Percentiles rank a stretch among this genome's conserved stretches.
phyloP scores from a whole-genome alignment of 53 echinoderm and acorn worm genomes.

The Antedon mediterranea region DNA sequence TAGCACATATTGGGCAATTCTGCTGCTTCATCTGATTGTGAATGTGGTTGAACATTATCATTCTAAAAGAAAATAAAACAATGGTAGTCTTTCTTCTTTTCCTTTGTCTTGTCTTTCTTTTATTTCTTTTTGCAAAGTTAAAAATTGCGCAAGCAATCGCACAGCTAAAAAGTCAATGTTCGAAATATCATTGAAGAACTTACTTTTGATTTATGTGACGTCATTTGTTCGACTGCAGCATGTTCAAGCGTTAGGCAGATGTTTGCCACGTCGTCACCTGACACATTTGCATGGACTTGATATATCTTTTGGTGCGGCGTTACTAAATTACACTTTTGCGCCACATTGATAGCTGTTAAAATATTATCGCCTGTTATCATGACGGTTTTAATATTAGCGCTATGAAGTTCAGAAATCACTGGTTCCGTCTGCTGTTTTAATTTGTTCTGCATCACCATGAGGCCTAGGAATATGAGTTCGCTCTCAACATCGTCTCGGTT shows the following conservation, averaged over 20 bases:
- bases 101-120: no score
- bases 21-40: not conserved
- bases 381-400: constrained; percentile 58
- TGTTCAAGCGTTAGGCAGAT: not conserved
- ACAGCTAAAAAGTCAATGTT: no score
- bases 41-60: no score
- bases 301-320: constrained; percentile 18
- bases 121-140: no score
- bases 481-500: constrained; percentile 53
- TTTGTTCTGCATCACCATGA: constrained; percentile 71
- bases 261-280: constrained; percentile 26
- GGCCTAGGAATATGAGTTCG: constrained; percentile 56
- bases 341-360: constrained; percentile 58
- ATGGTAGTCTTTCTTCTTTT: no score
- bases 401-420: constrained; percentile 50
- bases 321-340: constrained; percentile 48
- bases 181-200: no score
- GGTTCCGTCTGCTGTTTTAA: constrained; percentile 63
- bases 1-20: constrained; percentile 16
- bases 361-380: constrained; percentile 90
- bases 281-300: constrained; percentile 21
- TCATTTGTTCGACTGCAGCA: not conserved
- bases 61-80: no score
- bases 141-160: no score
- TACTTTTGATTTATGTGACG: not conserved